Base-by-base conservation (phyloP, 2,113 vertebrate genomes). In the Cyanocitta stelleri region DNA sequence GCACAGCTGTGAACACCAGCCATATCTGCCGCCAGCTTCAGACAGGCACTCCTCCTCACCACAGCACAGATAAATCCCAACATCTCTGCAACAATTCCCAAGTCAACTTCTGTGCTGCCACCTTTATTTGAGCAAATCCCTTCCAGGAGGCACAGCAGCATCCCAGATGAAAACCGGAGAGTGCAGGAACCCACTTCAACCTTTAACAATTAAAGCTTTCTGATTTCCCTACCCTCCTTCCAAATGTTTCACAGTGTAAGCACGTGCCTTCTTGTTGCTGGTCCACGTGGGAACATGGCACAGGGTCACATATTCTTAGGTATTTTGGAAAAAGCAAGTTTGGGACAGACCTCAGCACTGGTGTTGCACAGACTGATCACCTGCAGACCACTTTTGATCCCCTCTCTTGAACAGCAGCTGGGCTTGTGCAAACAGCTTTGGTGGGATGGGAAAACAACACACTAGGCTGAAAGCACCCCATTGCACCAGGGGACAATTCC, bases 201-300 rank as follows among this genome's bases (percentile, higher is more conserved):
- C 67, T 85, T 67, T 56, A 27, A 54, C 79, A 52, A 63, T 3
- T 2, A 86, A 49, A 49, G 56, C 18, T 44, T 62, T 88, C 22
- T 21, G n/a, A 23, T 7, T 23, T 77, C n/a, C 35, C 21, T 22
- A 14, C 12, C 5, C 20, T 62, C 33, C 48, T 55, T 13, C 24
- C 74, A 81, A 87, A 66, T 0, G 0, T 55, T 46, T 73, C 44
- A 59, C n/a, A 22, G 2, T 4, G 1, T 1, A 3, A 69, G 30
- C 23, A 72, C 6, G 0, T 16, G 17, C 15, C 73, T 44, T 43
- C 52, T 52, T 4, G 29, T 6, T 48, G 41, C 56, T 63, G 72
- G 29, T 63, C 64, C 49, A 37, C 48, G 33, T 1, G 7, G 39
- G 56, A 69, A 33, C 49, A 33, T 0, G 1, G 35, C 49, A 63